These are phyloP conservation scores for Perca flavescens DNA, from an alignment of 2,113 vertebrate species.

Conservation along the genomic window DNA sequence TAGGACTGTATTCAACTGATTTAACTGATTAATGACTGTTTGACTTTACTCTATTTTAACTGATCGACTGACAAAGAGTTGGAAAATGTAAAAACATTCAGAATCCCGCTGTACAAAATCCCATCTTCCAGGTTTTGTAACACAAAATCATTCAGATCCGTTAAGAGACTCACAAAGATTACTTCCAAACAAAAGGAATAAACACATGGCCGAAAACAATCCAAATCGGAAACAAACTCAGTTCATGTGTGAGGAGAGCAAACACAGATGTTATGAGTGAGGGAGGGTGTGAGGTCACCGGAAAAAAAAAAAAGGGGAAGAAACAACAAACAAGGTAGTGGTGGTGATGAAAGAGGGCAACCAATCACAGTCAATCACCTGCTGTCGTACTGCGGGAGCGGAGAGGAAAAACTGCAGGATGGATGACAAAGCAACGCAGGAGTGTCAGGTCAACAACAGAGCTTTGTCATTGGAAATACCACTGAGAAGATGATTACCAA, in stretches of 20 bases:
- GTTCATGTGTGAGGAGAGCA: conserved; percentile 47
- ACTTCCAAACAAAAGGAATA: conserved; percentile 19
- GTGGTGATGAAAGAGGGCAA: conserved; percentile 50
- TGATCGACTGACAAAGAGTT: too few species aligned
- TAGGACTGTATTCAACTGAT: neutral
- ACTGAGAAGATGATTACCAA: conserved; percentile 30
- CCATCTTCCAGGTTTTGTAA: neutral
- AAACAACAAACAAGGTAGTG: conserved; percentile 46
- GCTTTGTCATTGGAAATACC: conserved; percentile 36
- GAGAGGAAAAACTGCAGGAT: conserved; percentile 96
- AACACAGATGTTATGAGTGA: conserved; percentile 71
- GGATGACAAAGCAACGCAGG: conserved; percentile 84
- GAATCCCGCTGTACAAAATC: conserved; percentile 6
- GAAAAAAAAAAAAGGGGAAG: neutral
- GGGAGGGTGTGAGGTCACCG: conserved; percentile 59
- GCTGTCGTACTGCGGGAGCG: conserved; percentile 97
- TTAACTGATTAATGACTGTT: neutral
- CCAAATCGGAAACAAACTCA: conserved; percentile 33
- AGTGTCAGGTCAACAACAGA: conserved; percentile 86
- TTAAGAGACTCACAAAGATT: conserved; percentile 23
- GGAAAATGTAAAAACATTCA: neutral
- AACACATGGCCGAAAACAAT: conserved; percentile 1
- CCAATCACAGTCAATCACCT: conserved; percentile 91
- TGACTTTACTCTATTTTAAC: too few species aligned
- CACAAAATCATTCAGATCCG: conserved; percentile 20